Conservation (phyloP, 1,140 invertebrate species). For the Drosophila albomicans region DNA sequence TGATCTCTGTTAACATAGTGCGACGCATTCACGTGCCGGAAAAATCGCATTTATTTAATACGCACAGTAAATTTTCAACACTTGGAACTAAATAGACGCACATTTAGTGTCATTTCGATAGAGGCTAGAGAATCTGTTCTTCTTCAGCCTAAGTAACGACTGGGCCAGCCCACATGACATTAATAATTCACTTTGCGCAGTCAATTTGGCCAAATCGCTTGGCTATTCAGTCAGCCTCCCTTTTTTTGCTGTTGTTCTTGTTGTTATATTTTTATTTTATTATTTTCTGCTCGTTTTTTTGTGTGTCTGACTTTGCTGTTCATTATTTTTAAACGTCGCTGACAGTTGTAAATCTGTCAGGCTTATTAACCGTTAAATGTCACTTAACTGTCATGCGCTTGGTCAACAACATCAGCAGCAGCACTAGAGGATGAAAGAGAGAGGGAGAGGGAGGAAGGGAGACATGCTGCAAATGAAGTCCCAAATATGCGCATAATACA, state of each 20-base stretch:
- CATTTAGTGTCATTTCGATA: constrained; percentile 75
- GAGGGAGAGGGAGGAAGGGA: background rate
- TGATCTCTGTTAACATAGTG: constrained; percentile 12
- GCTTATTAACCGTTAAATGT: constrained; percentile 84
- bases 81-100: constrained; percentile 80
- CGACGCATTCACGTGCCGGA: constrained; percentile 70
- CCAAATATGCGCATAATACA: constrained; percentile 79
- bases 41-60: constrained; percentile 82
- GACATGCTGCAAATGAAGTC: constrained; percentile 48
- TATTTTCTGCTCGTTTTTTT: constrained; percentile 20
- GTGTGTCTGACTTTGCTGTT: constrained; percentile 56
- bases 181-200: constrained; percentile 83
- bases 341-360: constrained; percentile 84
- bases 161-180: constrained; percentile 64
- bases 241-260: background rate
- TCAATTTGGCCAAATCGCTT: constrained; percentile 79
- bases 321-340: constrained; percentile 80
- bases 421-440: background rate
- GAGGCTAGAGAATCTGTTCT: constrained; percentile 14
- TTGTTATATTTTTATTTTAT: constrained; percentile 13
- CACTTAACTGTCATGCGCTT: constrained; percentile 78
- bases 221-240: constrained; percentile 56
- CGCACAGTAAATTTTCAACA: constrained; percentile 79
- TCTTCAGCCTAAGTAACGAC: constrained; percentile 8
- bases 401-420: constrained; percentile 52